phyloP scores from a whole-genome alignment of 1,140 invertebrate genomes.

The Drosophila tropicalis region DNA sequence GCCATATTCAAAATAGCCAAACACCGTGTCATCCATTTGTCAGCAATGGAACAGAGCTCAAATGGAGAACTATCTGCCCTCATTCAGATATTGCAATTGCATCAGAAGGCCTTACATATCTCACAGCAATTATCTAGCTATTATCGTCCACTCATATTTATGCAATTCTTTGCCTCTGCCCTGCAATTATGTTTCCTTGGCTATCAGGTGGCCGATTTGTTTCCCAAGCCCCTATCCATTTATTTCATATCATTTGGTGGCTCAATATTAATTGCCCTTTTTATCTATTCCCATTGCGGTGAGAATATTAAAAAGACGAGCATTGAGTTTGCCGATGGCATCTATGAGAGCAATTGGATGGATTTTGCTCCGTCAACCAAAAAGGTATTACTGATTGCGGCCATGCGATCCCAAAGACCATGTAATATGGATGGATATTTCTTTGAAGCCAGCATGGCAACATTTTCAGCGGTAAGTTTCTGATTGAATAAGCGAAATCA shows the following conservation, averaged over 20 bases:
- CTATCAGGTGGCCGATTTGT: conserved; percentile 65
- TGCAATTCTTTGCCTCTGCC: conserved; percentile 63
- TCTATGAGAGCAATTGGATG: conserved; percentile 59
- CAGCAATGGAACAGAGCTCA: conserved; percentile 7
- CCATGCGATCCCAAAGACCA: conserved; percentile 60
- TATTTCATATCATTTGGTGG: conserved; percentile 62
- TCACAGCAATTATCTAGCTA: conserved; percentile 40
- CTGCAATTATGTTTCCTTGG: conserved; percentile 68
- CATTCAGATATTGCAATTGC: conserved; percentile 48
- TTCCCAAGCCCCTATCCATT: conserved; percentile 53
- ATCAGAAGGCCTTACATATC: conserved; percentile 58
- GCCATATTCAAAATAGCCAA: conserved; percentile 67
- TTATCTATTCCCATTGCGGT: conserved; percentile 69
- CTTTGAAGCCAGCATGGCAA: conserved; percentile 70
- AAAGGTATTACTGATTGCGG: conserved; percentile 36
- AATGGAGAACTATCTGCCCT: conserved; percentile 34
- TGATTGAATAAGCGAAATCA: neutral
- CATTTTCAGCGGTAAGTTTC: conserved; percentile 56
- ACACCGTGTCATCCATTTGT: conserved; percentile 49
- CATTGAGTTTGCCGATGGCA: conserved; percentile 48
- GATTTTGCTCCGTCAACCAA: conserved; percentile 52
- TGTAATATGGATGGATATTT: conserved; percentile 66
- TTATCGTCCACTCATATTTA: conserved; percentile 53
- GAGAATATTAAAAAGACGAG: conserved; percentile 69
- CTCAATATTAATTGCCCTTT: conserved; percentile 60